A percentile compares a stretch with the other conserved stretches of the same genome.
phyloP scores from a whole-genome alignment of 2,888 invertebrate species.

The Xanthorhoe designata region DNA sequence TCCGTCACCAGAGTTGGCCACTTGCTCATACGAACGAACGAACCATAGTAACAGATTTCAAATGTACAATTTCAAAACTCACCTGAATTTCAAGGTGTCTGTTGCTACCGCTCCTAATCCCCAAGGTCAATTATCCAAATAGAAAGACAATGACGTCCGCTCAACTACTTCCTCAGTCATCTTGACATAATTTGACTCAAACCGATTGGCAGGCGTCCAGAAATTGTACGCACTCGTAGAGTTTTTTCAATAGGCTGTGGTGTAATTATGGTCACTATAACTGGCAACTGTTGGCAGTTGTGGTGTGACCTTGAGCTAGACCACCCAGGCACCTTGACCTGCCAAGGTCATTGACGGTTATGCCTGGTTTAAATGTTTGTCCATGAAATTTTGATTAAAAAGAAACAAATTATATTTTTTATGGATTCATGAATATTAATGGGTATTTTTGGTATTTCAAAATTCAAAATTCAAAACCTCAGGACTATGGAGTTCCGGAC shows the following conservation, averaged over 20 bases:
- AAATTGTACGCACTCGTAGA: constrained; percentile 33
- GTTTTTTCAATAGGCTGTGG: constrained; percentile 37
- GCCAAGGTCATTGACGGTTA: constrained; percentile 62
- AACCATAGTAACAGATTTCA: no score
- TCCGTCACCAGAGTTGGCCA: no score
- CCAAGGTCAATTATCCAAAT: constrained; percentile 25
- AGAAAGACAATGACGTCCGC: constrained; percentile 20
- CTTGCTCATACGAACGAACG: no score
- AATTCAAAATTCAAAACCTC: no score
- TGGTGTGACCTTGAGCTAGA: constrained; percentile 58
- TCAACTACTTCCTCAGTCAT: constrained; percentile 21
- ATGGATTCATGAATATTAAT: no score
- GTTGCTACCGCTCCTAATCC: constrained; percentile 1
- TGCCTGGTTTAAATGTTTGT: constrained; percentile 20
- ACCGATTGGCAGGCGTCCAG: constrained; percentile 33
- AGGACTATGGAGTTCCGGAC: no score
- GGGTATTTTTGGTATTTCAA: background rate
- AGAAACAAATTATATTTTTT: no score
- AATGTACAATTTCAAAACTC: no score
- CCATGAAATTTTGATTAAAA: constrained; percentile 8
- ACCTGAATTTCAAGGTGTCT: background rate
- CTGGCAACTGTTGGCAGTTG: constrained; percentile 49
- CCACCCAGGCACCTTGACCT: constrained; percentile 46
- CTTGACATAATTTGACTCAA: constrained; percentile 35
- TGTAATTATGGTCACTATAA: constrained; percentile 38